Percentiles rank a stretch among this genome's conserved stretches.
Conservation (phyloP, 2,888 invertebrate genomes). For the Lycaena phlaeas region DNA sequence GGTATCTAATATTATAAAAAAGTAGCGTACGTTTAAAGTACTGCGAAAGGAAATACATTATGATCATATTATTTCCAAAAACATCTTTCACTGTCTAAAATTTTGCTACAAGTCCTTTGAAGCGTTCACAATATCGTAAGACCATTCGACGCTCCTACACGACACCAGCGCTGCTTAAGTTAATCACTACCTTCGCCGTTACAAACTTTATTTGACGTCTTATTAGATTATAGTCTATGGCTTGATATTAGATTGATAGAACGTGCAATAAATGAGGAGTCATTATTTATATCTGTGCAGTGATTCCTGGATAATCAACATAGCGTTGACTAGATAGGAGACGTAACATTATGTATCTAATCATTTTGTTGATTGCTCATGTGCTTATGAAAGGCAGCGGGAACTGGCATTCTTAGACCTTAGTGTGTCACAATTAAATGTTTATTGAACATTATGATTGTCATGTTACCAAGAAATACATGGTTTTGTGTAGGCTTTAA, state of each 20-base stretch:
- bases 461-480: background rate
- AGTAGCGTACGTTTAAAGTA: slow-evolving; percentile 1
- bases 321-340: slow-evolving; percentile 16
- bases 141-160: too few relatives aligned
- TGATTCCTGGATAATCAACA: slow-evolving; percentile 19
- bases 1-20: slow-evolving; percentile 4
- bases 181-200: slow-evolving; percentile 6
- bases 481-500: background rate
- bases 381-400: slow-evolving; percentile 8
- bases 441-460: background rate
- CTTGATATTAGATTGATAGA: slow-evolving; percentile 11
- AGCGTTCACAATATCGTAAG: too few relatives aligned
- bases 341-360: slow-evolving; percentile 16
- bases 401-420: background rate
- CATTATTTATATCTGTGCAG: slow-evolving; percentile 18
- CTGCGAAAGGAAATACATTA: too few relatives aligned
- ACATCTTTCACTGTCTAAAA: too few relatives aligned
- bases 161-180: background rate
- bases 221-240: slow-evolving; percentile 8
- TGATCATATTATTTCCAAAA: too few relatives aligned
- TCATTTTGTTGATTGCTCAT: slow-evolving; percentile 12
- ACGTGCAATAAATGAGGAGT: slow-evolving; percentile 18
- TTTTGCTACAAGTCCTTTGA: too few relatives aligned
- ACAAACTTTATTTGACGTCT: slow-evolving; percentile 8
- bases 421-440: slow-evolving; percentile 1